phyloP scores from a whole-genome alignment of 2,888 invertebrate species.

The Agrotis clavis region DNA sequence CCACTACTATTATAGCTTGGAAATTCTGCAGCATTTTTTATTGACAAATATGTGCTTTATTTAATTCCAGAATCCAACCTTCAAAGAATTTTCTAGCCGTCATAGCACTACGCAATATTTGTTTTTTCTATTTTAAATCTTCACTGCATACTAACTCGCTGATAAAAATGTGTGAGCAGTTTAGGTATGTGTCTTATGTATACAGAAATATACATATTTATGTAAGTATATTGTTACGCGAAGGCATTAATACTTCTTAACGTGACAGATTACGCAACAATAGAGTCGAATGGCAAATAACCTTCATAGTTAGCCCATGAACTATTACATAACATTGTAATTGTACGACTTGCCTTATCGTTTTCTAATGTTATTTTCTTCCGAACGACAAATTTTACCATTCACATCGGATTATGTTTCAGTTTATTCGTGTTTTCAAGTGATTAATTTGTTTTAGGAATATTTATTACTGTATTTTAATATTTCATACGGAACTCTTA shows the following conservation, averaged over 20 bases:
- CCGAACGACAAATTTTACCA: conserved; percentile 30
- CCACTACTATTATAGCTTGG: not conserved
- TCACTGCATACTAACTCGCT: not conserved
- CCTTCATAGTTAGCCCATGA: conserved; percentile 69
- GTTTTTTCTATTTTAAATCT: not conserved
- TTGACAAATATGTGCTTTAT: not conserved
- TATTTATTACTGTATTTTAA: conserved; percentile 7
- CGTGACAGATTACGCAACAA: conserved; percentile 71
- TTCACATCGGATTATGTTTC: conserved; percentile 22
- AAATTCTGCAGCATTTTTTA: not conserved
- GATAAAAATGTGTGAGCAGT: conserved; percentile 17
- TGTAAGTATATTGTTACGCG: conserved; percentile 44
- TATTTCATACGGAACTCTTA: not conserved
- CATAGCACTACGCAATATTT: not conserved
- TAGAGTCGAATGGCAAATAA: conserved; percentile 64
- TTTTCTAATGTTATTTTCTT: conserved; percentile 53
- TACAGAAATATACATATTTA: conserved; percentile 22
- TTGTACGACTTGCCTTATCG: conserved; percentile 63
- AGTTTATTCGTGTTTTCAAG: conserved; percentile 13
- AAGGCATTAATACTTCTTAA: conserved; percentile 62
- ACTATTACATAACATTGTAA: conserved; percentile 70
- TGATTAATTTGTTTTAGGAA: not conserved
- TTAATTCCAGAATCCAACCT: not conserved
- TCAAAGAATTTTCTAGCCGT: not conserved
- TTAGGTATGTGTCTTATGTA: conserved; percentile 21